Evolutionary conservation across 2,113 vertebrate species (phyloP), one percentile per base, ranked within the genome.

Genomic region (Ptyas mucosa): DNA sequence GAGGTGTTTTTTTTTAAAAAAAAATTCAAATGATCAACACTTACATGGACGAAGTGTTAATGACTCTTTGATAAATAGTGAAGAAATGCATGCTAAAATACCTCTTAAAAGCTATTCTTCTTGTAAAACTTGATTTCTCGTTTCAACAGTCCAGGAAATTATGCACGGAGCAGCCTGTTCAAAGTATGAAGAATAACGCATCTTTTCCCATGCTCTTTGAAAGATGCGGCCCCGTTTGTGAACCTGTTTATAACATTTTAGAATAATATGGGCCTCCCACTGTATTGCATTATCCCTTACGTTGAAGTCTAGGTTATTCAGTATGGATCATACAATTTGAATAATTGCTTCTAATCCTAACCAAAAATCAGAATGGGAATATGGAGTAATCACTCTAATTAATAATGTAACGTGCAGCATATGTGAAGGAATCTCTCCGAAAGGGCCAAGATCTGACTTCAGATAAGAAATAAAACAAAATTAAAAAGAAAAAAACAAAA

Each of bases 21-120:
- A 2, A 3, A 57, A 24, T 81, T 95, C 95, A 39, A 61, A 87
- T 93, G 93, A 91, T 95, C 94, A 95, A n/a, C 12, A 61, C 55
- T 49, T 61, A 21, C 14, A 90, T 53, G 89, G 52, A 24, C 52
- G 88, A 89, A 51, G 92, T 89, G 39, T 88, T 89, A 15, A 92
- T 93, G 9, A 94, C 23, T 92, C 11, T 94, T 94, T 57, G 95
- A 23, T 89, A 15, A 26, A 81, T 12, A 43, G 75, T 81, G 57
- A 1, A 90, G 93, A 95, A 94, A 15, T 15, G 64, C 12, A 6
- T 5, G 52, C 14, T 8, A 23, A 24, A 24, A 52, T 24, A 9
- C 53, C 23, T 18, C 64, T 51, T 21, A 1, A 57, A 46, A 69
- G 12, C 58, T 1, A 12, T 92, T 61, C 10, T 88, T 3, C 5